These are phyloP conservation scores for Listronotus oregonensis DNA, from an alignment of 1,140 invertebrate species.

Conservation along the genomic window DNA sequence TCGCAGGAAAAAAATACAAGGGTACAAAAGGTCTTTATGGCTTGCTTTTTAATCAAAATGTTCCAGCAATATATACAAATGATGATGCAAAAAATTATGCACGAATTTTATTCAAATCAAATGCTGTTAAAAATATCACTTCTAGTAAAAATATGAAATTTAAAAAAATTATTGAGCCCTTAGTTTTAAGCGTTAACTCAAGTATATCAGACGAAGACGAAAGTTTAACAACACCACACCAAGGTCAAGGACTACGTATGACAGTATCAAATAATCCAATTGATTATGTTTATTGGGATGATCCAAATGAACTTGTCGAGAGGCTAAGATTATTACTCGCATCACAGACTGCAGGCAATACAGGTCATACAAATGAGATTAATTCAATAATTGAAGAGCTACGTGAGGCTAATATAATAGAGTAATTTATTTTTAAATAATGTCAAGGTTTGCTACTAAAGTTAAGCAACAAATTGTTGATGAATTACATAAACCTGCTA, in stretches of 20 bases:
- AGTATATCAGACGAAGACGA: background rate
- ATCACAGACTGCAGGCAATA: slow-evolving; percentile 7
- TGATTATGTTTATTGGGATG: slow-evolving; percentile 17
- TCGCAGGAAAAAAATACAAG: too few relatives aligned
- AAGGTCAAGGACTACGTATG: background rate
- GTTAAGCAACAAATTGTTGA: background rate
- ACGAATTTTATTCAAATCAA: background rate
- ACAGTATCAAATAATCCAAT: slow-evolving; percentile 2
- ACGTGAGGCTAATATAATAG: background rate
- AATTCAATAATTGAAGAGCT: background rate
- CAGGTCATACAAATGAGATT: slow-evolving; percentile 10
- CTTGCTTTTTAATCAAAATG: slow-evolving; percentile 1
- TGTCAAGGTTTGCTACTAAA: too few relatives aligned
- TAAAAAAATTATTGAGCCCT: slow-evolving; percentile 1
- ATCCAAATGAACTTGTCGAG: slow-evolving; percentile 21
- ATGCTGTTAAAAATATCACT: background rate
- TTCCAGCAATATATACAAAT: background rate
- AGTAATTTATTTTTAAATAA: too few relatives aligned
- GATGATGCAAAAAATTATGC: slow-evolving; percentile 3
- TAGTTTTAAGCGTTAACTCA: background rate
- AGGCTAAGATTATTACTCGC: slow-evolving; percentile 9
- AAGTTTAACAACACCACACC: background rate
- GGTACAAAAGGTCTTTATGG: too few relatives aligned
- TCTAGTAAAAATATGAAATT: slow-evolving; percentile 1
- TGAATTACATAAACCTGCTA: background rate